Conservation (phyloP, 2,113 vertebrate species). For the Perca schrenkii region DNA sequence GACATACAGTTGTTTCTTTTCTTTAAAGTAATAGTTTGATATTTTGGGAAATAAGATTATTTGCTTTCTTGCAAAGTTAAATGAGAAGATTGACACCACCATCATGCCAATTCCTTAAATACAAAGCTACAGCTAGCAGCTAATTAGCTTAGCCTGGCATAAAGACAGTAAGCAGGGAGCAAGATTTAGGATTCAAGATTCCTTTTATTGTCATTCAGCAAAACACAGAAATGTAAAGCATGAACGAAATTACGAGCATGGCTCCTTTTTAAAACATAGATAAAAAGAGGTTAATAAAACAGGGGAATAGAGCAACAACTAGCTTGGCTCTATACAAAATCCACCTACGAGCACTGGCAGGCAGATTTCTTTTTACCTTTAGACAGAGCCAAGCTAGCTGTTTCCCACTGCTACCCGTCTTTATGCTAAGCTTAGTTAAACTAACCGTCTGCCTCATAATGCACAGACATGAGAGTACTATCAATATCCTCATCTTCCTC, state of each 20-base stretch:
- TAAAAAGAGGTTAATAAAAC: too few relatives aligned
- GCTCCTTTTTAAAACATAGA: too few relatives aligned
- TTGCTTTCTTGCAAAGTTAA: neutral
- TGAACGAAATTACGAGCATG: too few relatives aligned
- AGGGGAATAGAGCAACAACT: neutral
- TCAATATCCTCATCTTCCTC: neutral
- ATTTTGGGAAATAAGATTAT: neutral
- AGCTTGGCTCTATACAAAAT: neutral
- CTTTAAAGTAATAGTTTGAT: conserved; percentile 1
- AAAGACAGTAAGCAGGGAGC: conserved; percentile 13
- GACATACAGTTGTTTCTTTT: conserved; percentile 24
- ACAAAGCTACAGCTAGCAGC: neutral
- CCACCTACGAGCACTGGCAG: neutral
- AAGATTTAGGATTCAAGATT: too few relatives aligned
- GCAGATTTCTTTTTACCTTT: neutral
- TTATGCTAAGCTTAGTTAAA: conserved; percentile 11
- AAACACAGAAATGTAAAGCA: too few relatives aligned
- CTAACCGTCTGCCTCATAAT: neutral
- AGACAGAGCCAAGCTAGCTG: neutral
- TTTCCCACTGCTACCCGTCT: neutral
- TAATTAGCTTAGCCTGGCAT: conserved; percentile 18
- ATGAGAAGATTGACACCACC: neutral
- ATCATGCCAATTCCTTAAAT: neutral
- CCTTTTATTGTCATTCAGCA: too few relatives aligned
- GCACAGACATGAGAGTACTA: too few relatives aligned